A percentile compares a stretch with the other conserved stretches of the same genome.
Conservation (phyloP, 2,888 invertebrate genomes). For the Agrenia bidenticulata region DNA sequence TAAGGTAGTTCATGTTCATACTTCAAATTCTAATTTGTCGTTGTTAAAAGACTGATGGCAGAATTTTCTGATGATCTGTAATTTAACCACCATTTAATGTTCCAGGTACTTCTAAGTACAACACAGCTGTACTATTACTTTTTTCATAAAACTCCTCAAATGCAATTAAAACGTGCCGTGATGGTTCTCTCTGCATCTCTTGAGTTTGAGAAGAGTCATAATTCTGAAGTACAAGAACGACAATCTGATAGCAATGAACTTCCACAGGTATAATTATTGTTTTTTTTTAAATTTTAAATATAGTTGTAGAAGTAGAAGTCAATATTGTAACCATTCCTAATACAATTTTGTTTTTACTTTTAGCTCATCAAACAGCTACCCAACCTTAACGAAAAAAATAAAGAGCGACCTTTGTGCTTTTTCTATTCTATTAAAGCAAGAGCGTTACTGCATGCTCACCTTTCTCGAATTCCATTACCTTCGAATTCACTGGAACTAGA, state of each 20-base stretch:
- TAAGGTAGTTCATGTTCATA: constrained; percentile 68
- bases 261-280: constrained; percentile 79
- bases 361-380: constrained; percentile 87
- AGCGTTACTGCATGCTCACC: constrained; percentile 92
- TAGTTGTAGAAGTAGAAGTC: neutral
- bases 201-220: constrained; percentile 92
- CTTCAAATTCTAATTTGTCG: neutral
- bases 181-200: constrained; percentile 96
- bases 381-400: constrained; percentile 93
- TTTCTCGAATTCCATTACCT: constrained; percentile 78
- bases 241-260: constrained; percentile 93
- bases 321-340: no score
- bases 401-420: constrained; percentile 88
- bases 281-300: no score
- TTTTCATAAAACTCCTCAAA: constrained; percentile 92
- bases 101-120: constrained; percentile 90
- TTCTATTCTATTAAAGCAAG: constrained; percentile 84
- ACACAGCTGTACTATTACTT: constrained; percentile 94
- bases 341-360: no score
- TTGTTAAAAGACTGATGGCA: no score
- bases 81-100: no score
- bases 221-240: constrained; percentile 89
- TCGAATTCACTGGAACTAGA: constrained; percentile 79
- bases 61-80: no score
- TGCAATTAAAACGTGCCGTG: constrained; percentile 90